These are phyloP conservation scores for Cinclus mexicanus DNA, from an alignment of 2,113 vertebrate species.

Conservation along the genomic window DNA sequence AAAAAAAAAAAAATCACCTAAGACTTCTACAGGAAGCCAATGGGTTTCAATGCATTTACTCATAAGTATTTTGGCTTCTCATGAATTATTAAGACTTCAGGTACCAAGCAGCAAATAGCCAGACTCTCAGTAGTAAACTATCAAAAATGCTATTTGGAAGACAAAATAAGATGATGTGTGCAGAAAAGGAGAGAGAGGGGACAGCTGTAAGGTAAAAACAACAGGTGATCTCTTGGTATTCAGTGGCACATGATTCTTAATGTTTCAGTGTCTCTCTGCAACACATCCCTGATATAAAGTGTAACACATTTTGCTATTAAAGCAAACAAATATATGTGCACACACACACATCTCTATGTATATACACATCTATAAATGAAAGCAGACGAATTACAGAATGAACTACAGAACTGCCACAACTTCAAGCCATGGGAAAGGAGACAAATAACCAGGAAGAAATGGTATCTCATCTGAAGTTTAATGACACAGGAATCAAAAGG, in stretches of 20 bases:
- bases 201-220: background rate
- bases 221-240: background rate
- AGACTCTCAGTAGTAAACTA: background rate
- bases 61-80: background rate
- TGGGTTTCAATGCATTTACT: background rate
- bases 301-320: background rate
- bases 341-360: accelerated
- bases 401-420: background rate
- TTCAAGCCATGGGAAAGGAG: background rate
- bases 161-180: background rate
- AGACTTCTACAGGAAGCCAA: background rate
- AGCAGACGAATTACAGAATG: background rate
- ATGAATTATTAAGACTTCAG: conserved; percentile 5
- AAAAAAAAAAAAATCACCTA: background rate
- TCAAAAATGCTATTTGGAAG: background rate
- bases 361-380: background rate
- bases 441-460: background rate
- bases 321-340: background rate
- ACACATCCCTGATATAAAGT: background rate
- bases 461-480: background rate
- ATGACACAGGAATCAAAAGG: background rate
- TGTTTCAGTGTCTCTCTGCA: background rate
- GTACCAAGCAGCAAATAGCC: background rate
- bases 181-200: background rate
- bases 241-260: background rate